Conservation (phyloP, 2,888 invertebrate genomes). For the Lasiommata megera region DNA sequence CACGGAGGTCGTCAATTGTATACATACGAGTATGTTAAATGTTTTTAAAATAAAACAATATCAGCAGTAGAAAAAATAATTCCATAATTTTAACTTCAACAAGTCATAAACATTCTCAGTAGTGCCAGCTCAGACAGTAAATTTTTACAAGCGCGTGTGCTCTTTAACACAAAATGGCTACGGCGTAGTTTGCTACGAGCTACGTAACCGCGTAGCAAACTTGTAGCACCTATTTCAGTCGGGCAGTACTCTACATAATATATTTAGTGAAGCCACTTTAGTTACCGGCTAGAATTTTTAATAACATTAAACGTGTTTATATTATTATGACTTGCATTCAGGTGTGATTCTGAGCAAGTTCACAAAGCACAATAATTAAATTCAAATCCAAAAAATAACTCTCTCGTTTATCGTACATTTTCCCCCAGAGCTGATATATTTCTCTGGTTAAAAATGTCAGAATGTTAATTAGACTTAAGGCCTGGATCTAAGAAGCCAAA, state of each 20-base stretch:
- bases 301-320: background rate
- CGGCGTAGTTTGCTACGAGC: conserved; percentile 34
- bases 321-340: background rate
- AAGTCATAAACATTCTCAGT: conserved; percentile 14
- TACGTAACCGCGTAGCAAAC: conserved; percentile 34
- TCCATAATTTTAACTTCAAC: conserved; percentile 9
- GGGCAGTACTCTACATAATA: background rate
- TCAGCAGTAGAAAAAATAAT: background rate
- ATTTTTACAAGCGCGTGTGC: conserved; percentile 37
- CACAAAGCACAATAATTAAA: too few relatives aligned
- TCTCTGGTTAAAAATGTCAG: too few relatives aligned
- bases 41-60: background rate
- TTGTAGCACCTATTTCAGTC: conserved; percentile 31
- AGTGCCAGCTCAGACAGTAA: conserved; percentile 35
- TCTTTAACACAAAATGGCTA: conserved; percentile 32
- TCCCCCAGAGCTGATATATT: too few relatives aligned
- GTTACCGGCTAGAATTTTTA: background rate
- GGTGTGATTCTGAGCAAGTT: background rate
- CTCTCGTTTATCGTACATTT: too few relatives aligned
- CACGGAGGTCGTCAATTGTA: too few relatives aligned
- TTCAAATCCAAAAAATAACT: too few relatives aligned
- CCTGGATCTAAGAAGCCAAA: too few relatives aligned
- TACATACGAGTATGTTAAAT: too few relatives aligned
- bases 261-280: background rate
- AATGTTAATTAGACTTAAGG: too few relatives aligned